A percentile compares a stretch with the other conserved stretches of the same genome.
Conservation (phyloP, 2,113 vertebrate species). For the Fregata magnificens region DNA sequence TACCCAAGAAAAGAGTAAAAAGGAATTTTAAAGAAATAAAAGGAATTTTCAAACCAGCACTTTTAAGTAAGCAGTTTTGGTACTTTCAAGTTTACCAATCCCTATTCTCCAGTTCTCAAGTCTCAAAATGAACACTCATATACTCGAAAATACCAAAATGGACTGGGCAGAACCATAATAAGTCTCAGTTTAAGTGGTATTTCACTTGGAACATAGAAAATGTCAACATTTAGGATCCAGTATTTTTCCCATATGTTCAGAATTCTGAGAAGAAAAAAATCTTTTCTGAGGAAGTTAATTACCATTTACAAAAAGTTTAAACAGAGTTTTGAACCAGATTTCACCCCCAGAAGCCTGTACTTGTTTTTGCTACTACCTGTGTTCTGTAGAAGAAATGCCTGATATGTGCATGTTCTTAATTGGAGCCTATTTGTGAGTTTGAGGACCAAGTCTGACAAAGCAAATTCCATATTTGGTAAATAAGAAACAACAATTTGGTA, state of each 20-base stretch:
- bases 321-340: background rate
- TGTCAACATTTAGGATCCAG: background rate
- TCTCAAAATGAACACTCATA: background rate
- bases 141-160: background rate
- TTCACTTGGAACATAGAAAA: background rate
- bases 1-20: background rate
- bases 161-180: background rate
- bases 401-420: rapidly evolving
- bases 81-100: background rate
- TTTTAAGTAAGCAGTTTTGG: background rate
- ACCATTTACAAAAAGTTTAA: background rate
- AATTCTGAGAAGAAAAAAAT: background rate
- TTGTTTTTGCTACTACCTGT: background rate
- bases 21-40: background rate
- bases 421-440: background rate
- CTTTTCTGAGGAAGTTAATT: background rate
- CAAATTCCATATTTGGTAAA: background rate
- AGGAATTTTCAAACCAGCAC: background rate
- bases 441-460: background rate
- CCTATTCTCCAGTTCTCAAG: background rate
- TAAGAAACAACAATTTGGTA: background rate
- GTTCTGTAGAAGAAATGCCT: background rate
- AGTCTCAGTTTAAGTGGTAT: background rate
- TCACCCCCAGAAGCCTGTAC: background rate
- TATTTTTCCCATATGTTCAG: background rate